Evolutionary conservation across 2,797 vertebrate genomes (phyloP), one percentile per base, ranked within the genome.

Genomic region (Nyctalus aviator): DNA sequence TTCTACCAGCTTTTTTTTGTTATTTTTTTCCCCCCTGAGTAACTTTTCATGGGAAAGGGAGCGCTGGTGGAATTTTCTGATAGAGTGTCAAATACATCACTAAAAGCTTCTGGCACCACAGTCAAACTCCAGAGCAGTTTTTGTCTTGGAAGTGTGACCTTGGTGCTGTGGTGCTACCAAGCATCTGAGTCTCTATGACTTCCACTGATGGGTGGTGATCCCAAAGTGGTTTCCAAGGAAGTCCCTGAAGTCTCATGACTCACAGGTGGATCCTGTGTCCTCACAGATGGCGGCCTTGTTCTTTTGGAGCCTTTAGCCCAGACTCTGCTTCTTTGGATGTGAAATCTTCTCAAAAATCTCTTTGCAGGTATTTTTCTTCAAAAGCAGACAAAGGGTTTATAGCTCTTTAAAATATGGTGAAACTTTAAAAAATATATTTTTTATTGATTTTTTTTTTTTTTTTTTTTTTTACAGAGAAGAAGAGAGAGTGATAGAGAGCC

Each of bases 11-110:
- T 75, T 68, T 32, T 72, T 48, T 48, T 44, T 66, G 79, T 88
- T 88, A 48, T 90, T 75, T 68, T 32, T 72, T 48, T 12, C 44
- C 44, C 44, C 84, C 95, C 93, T 94, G 95, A 93, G 94, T 72
- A 97, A 91, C 91, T 97, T 96, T 97, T 97, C 97, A 96, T 97
- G 96, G 96, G 94, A 97, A 97, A 97, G 95, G 84, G 87, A 68
- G 30, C 53, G 95, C 97, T 97, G 93, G 97, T 97, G 66, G 72
- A 97, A 97, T 97, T 97, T 97, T 95, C 77, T 97, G 97, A 97
- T 97, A 97, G 94, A 86, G 95, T 94, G 95, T 97, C 94, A 97
- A 97, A 95, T 96, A 88, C 96, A 96, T 96, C 88, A 90, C 69
- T 73, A 96, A 96, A 79, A 83, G 86, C 94, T 98, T 95, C 94